Evolutionary conservation across 1,140 invertebrate genomes (phyloP).

Genomic region (Eciton burchellii): DNA sequence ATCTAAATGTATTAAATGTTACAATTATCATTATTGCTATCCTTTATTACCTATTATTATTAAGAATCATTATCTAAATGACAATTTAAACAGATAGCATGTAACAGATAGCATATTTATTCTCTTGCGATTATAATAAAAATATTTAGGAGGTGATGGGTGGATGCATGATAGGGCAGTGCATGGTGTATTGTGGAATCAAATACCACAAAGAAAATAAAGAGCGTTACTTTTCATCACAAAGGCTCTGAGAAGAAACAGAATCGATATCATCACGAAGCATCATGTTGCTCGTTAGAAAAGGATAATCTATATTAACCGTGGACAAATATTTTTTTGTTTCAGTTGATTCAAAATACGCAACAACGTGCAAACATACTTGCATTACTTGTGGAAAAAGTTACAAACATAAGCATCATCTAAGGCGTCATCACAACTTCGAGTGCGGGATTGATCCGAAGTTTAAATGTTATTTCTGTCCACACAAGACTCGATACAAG

Average conservation of each 20-base stretch:
- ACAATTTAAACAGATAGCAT: slow-evolving; percentile 1
- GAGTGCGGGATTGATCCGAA: slow-evolving; percentile 87
- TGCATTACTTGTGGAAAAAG: slow-evolving; percentile 85
- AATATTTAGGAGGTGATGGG: slow-evolving; percentile 5
- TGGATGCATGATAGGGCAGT: neutral
- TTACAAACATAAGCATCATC: slow-evolving; percentile 86
- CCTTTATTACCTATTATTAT: too few relatives aligned
- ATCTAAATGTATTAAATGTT: too few relatives aligned
- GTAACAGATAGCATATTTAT: slow-evolving; percentile 20
- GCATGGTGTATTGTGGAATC: neutral
- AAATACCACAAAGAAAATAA: slow-evolving; percentile 14
- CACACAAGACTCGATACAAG: slow-evolving; percentile 87
- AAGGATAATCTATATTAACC: neutral
- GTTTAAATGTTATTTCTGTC: slow-evolving; percentile 86
- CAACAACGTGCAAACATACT: slow-evolving; percentile 66
- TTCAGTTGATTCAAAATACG: slow-evolving; percentile 65
- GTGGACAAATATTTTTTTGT: slow-evolving; percentile 58
- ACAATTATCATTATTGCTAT: too few relatives aligned
- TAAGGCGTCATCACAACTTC: slow-evolving; percentile 86
- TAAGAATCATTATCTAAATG: neutral
- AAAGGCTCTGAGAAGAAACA: slow-evolving; percentile 13
- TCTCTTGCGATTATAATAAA: slow-evolving; percentile 5
- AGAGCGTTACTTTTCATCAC: neutral
- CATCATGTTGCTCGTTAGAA: neutral
- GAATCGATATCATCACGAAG: slow-evolving; percentile 10